Base-by-base conservation (phyloP, 2,113 vertebrate species). In the Carassius gibelio region DNA sequence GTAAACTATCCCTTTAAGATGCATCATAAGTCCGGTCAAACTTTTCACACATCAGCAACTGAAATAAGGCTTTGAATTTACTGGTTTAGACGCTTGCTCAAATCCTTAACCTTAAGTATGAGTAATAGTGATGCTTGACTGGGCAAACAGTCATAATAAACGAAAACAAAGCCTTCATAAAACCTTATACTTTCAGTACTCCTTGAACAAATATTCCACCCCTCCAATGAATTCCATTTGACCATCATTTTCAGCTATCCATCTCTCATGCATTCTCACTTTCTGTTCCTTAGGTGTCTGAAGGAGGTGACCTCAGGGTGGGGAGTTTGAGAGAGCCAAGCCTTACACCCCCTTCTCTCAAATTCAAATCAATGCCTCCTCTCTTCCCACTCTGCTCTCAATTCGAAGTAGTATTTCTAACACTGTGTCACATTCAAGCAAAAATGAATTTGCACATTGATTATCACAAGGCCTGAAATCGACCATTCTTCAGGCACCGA, bases 381-480 rank as follows among this genome's bases (percentile, higher is more conserved):
- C 75, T 42, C 55, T 68, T 42, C 79, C 26, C 50, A 48, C 81
- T 52, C 30, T 2, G 77, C 88, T 45, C 30, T 83, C 89, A 89
- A 91, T 88, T 83, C 90, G 85, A 91, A 90, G 83, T 48, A 59
- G 86, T 84, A 87, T 90, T 93, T 91, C 88, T 90, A 90, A 84
- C 91, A 92, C 89, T 88, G 87, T 5, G n/a, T 89, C 66, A 90
- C 91, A 93, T 93, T 89, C 85, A 92, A 94, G 92, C 89, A 93
- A 93, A 94, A 94, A 94, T 92, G 90, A 90, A 91, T 93, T 93
- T 91, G 88, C 87, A 90, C 90, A 92, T 93, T 91, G 94, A 94
- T 93, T 87, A 87, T 69, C 71, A 74, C 52, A 61, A 75, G 75
- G 87, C 89, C 87, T 52, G 23, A 14, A 61, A 87, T 84, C 45